A percentile compares a stretch with the other conserved stretches of the same genome.
phyloP scores from a whole-genome alignment of 2,113 vertebrate species.

The Prolemur simus region DNA sequence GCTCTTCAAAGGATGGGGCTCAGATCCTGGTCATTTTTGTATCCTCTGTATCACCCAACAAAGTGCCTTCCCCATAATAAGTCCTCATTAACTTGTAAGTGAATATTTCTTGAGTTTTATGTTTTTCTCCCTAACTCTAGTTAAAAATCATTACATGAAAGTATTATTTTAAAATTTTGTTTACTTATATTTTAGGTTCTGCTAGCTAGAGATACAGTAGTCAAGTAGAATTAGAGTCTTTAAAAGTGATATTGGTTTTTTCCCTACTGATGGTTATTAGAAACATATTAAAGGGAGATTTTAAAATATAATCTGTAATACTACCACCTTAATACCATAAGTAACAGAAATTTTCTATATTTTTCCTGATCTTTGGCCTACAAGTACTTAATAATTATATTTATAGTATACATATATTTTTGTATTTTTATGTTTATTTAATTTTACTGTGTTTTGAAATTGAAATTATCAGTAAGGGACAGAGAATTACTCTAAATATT shows the following conservation, averaged over 20 bases:
- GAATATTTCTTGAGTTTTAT: background rate
- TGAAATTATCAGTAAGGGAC: background rate
- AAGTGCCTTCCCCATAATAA: background rate
- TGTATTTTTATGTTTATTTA: constrained; percentile 19
- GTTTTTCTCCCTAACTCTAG: background rate
- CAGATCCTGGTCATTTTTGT: background rate
- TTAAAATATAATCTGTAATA: background rate
- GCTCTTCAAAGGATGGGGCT: background rate
- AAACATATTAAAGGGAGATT: background rate
- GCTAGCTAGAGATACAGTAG: background rate
- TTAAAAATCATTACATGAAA: background rate
- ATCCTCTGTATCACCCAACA: background rate
- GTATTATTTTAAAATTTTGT: background rate
- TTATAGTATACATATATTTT: background rate
- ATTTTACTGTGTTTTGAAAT: constrained; percentile 28
- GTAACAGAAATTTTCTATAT: constrained; percentile 16
- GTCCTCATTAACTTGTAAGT: background rate
- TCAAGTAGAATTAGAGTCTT: background rate
- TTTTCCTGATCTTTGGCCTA: constrained; percentile 18
- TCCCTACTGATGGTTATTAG: constrained; percentile 5
- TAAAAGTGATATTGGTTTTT: background rate
- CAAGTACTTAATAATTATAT: constrained; percentile 16
- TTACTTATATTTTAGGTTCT: background rate
- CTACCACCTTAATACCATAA: background rate
- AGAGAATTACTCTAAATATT: background rate